Evolutionary conservation across 2,888 invertebrate species (phyloP), one percentile per base, ranked within the genome.

Genomic region (Lasioglossum morio): DNA sequence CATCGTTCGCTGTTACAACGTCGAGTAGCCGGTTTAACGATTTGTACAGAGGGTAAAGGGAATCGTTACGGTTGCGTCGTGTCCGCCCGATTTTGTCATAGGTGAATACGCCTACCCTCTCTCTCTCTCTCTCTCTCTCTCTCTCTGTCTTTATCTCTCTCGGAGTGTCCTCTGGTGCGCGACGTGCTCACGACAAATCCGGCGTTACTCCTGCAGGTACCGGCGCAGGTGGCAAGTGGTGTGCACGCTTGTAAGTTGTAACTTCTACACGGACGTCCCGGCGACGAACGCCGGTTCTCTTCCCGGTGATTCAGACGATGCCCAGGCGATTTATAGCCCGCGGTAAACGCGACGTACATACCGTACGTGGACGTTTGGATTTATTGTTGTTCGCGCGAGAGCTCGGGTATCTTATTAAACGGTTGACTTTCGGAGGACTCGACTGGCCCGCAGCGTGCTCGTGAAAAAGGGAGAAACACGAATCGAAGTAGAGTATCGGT

Each of bases 331-430:
- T 88, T 88, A 89, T 81, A 57, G 81, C 85, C 43, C 30, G 66
- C 72, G 73, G 79, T 79, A 66, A 74, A 81, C 70, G 69, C 85
- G 48, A 46, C 43, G 69, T 85, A 77, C 81, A 48, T 43, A 79
- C 40, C 40, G 80, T 82, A 74, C 78, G 77, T 30, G 72, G n/a
- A 69, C 86, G n/a, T 81, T n/a, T 27, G 60, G 72, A 86, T 86
- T 86, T 86, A 81, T 77, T 43, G 69, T 82, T 46, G 66, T 37
- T 19, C 81, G 40, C 81, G 53, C 53, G n/a, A 10, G 81, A 69
- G 86, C 81, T 81, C 86, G n/a, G 86, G 77, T 81, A 66, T 85
- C 85, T 85, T 79, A 85, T 85, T 85, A 85, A 85, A 85, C 75
- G 79, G 72, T 84, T 66, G 78, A 84, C 74, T 84, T 75, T 75